phyloP scores from a whole-genome alignment of 1,140 invertebrate species.

The Zaprionus ghesquierei region DNA sequence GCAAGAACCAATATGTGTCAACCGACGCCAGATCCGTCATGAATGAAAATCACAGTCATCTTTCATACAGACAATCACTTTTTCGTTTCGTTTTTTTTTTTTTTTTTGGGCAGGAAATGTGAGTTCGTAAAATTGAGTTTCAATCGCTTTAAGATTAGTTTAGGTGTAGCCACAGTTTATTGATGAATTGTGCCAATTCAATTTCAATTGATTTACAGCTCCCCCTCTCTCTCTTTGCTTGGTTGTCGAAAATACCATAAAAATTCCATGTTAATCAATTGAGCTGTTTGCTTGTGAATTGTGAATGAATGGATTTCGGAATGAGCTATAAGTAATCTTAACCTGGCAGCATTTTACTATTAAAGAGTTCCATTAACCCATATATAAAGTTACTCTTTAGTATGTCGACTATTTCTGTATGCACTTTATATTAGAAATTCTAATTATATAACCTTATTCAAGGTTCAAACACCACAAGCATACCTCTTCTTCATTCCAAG shows the following conservation, averaged over 20 bases:
- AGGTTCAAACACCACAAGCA: conserved; percentile 15
- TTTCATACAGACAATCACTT: conserved; percentile 1
- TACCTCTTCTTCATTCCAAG: conserved; percentile 15
- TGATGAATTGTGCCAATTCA: conserved; percentile 2
- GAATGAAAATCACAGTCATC: conserved; percentile 17
- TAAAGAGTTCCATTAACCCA: neutral
- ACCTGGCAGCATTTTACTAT: neutral
- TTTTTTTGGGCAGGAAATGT: neutral
- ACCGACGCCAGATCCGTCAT: conserved; percentile 49
- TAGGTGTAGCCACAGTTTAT: neutral
- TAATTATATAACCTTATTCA: conserved; percentile 17
- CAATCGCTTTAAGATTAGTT: conserved; percentile 6
- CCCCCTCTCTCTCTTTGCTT: neutral
- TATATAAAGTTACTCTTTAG: neutral
- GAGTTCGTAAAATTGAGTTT: neutral
- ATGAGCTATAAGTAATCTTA: neutral
- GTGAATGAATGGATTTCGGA: conserved; percentile 1
- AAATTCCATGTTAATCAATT: conserved; percentile 3
- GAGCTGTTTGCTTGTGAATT: neutral
- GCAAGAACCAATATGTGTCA: conserved; percentile 55
- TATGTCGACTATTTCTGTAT: neutral
- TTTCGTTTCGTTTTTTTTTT: no score
- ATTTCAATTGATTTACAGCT: neutral
- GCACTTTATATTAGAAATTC: neutral
- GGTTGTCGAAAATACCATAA: conserved; percentile 1